Conservation (phyloP, 2,888 invertebrate genomes). For the Nowickia ferox region DNA sequence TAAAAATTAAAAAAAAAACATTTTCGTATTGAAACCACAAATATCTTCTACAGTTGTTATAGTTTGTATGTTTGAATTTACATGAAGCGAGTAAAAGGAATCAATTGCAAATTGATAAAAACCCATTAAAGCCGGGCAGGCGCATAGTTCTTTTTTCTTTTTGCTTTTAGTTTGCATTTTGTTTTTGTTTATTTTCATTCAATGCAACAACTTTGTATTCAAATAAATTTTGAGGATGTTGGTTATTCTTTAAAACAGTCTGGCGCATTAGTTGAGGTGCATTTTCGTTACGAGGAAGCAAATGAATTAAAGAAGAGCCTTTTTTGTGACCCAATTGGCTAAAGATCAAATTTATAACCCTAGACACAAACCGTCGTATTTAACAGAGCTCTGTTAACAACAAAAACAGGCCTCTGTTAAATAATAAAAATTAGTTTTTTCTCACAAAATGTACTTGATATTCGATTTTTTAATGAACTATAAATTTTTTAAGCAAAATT, state of each 20-base stretch:
- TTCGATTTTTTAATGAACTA: too few relatives aligned
- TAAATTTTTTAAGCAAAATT: too few relatives aligned
- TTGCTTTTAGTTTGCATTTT: neutral
- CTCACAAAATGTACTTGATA: too few relatives aligned
- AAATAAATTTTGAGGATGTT: conserved; percentile 25
- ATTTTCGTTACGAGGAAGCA: too few relatives aligned
- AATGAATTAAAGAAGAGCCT: too few relatives aligned
- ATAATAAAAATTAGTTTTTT: too few relatives aligned
- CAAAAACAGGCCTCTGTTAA: too few relatives aligned
- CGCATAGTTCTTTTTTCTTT: conserved; percentile 14
- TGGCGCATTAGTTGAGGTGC: too few relatives aligned
- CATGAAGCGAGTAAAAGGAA: conserved; percentile 1
- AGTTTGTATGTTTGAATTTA: conserved; percentile 33
- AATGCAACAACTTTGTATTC: conserved; percentile 2
- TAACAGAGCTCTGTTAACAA: too few relatives aligned
- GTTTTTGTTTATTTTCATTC: neutral
- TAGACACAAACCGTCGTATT: too few relatives aligned
- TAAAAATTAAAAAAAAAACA: conserved; percentile 10
- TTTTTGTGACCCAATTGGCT: too few relatives aligned
- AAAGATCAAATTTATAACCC: too few relatives aligned
- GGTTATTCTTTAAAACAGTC: conserved; percentile 8
- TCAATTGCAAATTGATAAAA: conserved; percentile 31
- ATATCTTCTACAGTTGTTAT: conserved; percentile 24
- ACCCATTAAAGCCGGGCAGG: conserved; percentile 31
- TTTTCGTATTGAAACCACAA: conserved; percentile 48